Evolutionary conservation across 1,140 invertebrate genomes (phyloP).

Genomic region (Potamilus streckersoni): DNA sequence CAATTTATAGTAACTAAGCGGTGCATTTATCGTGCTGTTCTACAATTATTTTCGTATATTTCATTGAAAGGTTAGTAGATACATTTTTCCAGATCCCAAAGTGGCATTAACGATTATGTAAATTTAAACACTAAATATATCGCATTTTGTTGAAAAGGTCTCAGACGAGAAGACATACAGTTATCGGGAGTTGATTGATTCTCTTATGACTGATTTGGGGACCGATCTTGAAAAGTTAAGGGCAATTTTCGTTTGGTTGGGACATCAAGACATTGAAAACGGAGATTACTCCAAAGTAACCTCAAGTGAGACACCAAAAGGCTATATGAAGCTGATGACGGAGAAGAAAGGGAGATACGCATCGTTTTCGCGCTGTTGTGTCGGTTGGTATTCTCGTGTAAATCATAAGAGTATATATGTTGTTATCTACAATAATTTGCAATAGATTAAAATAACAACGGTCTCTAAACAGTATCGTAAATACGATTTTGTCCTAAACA

Average conservation of each 20-base stretch:
- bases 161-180: background rate
- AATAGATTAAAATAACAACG: background rate
- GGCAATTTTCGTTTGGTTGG: constrained; percentile 22
- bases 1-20: no score
- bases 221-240: constrained; percentile 27
- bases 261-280: constrained; percentile 18
- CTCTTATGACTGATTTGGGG: constrained; percentile 4
- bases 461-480: background rate
- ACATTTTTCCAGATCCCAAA: no score
- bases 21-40: no score
- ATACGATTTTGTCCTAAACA: background rate
- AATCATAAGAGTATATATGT: no score
- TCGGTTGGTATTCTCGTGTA: constrained; percentile 64
- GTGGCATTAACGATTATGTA: no score
- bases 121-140: no score
- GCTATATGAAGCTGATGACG: constrained; percentile 93
- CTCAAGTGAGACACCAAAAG: constrained; percentile 87
- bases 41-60: no score
- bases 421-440: no score
- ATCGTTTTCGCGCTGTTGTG: constrained; percentile 90
- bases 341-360: constrained; percentile 99
- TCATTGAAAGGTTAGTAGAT: no score
- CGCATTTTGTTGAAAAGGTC: no score
- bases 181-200: constrained; percentile 22
- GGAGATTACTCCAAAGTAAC: constrained; percentile 68